Evolutionary conservation across 2,888 invertebrate species (phyloP), one percentile per base, ranked within the genome.

Genomic region (Herminia tarsipennalis): DNA sequence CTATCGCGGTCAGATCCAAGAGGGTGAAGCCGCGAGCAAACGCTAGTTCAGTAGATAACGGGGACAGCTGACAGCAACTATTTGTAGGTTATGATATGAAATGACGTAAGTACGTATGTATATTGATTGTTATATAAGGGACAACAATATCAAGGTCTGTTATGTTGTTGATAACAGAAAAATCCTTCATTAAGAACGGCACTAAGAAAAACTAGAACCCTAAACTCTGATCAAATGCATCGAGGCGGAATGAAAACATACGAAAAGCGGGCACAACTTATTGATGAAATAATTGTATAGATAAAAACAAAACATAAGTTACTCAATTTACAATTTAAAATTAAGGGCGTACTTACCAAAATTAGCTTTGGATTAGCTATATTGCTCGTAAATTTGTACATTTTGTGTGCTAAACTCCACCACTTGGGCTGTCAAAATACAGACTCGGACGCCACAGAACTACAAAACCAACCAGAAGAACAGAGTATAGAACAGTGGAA

Each of bases 351-450:
- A 85, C 84, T 49, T 81, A 88, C 88, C 85, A 90, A 81, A 71
- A 88, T 74, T 65, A 89, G 78, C 73, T 81, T 83, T 67, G 81
- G 55, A 78, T 84, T 87, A 59, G 81, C 54, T 78, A 91, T 74
- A 78, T 83, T 79, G 60, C 81, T 86, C 54, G 85, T 81, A 78
- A 91, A 85, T 89, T 82, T 88, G 56, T 83, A 88, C 91, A 91
- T 91, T 89, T 65, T 90, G 89, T 83, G 81, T 81, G 83, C 77
- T 76, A 82, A 81, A 74, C 76, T 79, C 81, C 73, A 78, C 72
- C 76, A 77, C 81, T 82, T 69, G 78, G 76, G 75, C 80, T 83
- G 87, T 86, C 88, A 87, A 81, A 84, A 79, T 67, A 79, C 84
- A 73, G 86, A 79, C n/a, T n/a, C n/a, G n/a, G n/a, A n/a, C n/a